phyloP scores from a whole-genome alignment of 1,140 invertebrate species.

The Megathymus violae region DNA sequence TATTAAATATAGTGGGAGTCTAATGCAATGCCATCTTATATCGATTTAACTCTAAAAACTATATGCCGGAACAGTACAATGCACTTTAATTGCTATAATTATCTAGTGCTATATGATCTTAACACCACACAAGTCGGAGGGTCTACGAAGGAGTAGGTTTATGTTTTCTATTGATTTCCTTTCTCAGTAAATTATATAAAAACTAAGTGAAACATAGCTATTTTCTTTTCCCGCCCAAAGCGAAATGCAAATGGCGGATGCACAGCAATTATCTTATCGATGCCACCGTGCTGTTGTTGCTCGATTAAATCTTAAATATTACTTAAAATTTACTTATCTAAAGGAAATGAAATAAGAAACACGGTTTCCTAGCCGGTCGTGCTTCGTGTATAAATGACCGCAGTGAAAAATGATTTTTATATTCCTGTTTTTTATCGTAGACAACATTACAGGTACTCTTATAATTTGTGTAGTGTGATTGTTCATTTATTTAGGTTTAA shows the following conservation, averaged over 20 bases:
- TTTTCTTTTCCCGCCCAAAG: constrained; percentile 67
- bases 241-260: constrained; percentile 70
- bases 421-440: constrained; percentile 5
- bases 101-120: constrained; percentile 6
- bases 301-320: constrained; percentile 48
- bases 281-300: constrained; percentile 37
- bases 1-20: neutral
- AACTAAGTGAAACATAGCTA: constrained; percentile 54
- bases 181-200: constrained; percentile 58
- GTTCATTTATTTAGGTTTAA: neutral
- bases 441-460: neutral
- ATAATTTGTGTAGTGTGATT: neutral
- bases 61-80: constrained; percentile 1
- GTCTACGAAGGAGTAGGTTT: constrained; percentile 39
- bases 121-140: constrained; percentile 34
- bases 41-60: constrained; percentile 22
- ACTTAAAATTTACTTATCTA: constrained; percentile 41
- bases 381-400: constrained; percentile 1
- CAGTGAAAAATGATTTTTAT: constrained; percentile 1
- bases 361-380: constrained; percentile 3
- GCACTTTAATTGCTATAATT: constrained; percentile 25
- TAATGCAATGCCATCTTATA: constrained; percentile 18
- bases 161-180: constrained; percentile 67
- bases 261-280: constrained; percentile 48
- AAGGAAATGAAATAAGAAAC: constrained; percentile 26